Evolutionary conservation across 2,888 invertebrate species (phyloP), one percentile per base, ranked within the genome.

Genomic region (Macropis europaea): DNA sequence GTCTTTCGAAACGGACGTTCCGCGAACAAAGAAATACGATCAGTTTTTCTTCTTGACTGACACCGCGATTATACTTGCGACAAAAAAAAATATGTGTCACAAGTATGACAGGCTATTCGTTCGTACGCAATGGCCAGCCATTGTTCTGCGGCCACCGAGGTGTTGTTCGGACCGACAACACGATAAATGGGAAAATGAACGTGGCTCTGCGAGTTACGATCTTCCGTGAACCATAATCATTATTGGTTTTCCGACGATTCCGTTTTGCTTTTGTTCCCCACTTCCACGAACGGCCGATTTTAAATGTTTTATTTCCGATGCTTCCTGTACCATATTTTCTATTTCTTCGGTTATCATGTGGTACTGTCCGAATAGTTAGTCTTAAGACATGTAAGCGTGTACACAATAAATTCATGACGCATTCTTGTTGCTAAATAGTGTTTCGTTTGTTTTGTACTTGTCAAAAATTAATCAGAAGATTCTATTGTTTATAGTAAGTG

Each of bases 51-150:
- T 75, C 47, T 40, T 64, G 59, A 67, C 59, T 63, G 73, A 79
- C 76, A 45, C 26, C 54, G 48, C 32, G 63, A 73, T 73, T 67
- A 66, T 68, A 69, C 50, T 45, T 43, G 42, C 32, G 53, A 66
- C 50, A 28, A 71, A 67, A 69, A 67, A 54, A 67, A 50, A 73
- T 77, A 67, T 70, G 59, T 75, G 75, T 78, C 75, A 69, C 56
- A 38, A 61, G 57, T 73, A 73, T 72, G 78, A 73, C 78, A 77
- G 62, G 66, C 77, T 61, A 67, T 77, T 76, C 73, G 63, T 70
- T 76, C 45, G 47, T 76, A 59, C 64, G 73, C 59, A 61, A 59
- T 59, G 62, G 38, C 73, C 47, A 50, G 59, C 56, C 50, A 73
- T 77, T 75, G 69, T 74, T 60, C 71, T 24, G 64, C 30, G 62